These are phyloP conservation scores for Galendromus occidentalis DNA, from an alignment of 1,140 invertebrate genomes.

Conservation along the genomic window DNA sequence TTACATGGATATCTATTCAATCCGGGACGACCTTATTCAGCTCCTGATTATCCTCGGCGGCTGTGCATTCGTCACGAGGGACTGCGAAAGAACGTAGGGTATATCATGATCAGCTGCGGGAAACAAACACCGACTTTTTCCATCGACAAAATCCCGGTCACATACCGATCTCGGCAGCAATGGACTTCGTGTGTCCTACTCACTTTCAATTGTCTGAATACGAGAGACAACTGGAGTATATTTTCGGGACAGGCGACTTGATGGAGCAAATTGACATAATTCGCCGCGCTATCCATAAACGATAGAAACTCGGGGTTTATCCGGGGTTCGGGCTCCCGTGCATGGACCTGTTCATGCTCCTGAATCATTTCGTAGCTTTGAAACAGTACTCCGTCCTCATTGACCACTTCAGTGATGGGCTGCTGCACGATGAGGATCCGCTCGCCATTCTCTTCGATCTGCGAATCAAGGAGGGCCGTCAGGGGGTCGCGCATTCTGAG, in stretches of 20 bases:
- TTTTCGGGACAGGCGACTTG: slow-evolving; percentile 4
- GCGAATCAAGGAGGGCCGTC: too few species aligned
- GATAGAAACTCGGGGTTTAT: background rate
- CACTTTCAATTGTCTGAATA: background rate
- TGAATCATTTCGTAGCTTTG: too few species aligned
- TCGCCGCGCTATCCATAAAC: background rate
- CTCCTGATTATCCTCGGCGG: background rate
- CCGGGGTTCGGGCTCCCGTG: background rate
- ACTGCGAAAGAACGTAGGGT: background rate
- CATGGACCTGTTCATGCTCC: too few species aligned
- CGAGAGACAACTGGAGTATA: background rate
- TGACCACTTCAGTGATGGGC: too few species aligned
- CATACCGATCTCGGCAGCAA: background rate
- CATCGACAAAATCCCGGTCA: background rate
- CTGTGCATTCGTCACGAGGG: background rate
- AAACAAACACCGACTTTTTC: background rate
- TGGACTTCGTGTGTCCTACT: background rate
- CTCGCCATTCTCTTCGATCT: too few species aligned
- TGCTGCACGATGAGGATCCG: too few species aligned
- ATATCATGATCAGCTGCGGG: background rate
- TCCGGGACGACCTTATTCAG: too few species aligned
- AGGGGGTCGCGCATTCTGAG: too few species aligned
- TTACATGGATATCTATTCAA: background rate
- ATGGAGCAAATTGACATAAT: background rate
- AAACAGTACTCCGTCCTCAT: too few species aligned